These are phyloP conservation scores for Helicolenus hilgendorfi DNA, from an alignment of 2,797 vertebrate genomes.

Conservation along the genomic window DNA sequence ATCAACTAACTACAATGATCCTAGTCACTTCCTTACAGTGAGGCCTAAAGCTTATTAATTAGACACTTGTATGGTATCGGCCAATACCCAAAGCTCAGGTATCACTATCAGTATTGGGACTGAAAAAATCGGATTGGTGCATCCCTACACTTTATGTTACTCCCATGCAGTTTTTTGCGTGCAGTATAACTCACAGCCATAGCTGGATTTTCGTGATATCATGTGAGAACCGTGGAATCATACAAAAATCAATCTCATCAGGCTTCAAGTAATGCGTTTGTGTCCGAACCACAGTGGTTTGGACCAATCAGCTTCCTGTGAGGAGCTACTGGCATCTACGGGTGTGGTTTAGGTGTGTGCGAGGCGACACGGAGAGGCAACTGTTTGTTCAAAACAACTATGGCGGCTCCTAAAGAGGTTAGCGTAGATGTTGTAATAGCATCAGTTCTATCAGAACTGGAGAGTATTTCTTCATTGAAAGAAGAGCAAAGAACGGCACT, in stretches of 20 bases:
- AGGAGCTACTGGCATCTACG: background rate
- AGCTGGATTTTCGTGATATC: rapidly evolving
- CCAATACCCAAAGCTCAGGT: rapidly evolving
- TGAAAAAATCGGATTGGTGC: too few relatives aligned
- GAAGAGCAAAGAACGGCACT: background rate
- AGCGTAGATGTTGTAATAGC: background rate
- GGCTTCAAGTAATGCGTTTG: background rate
- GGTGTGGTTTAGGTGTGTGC: background rate
- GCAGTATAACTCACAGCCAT: too few relatives aligned
- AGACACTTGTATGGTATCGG: rapidly evolving
- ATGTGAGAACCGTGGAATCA: background rate
- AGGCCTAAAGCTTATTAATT: too few relatives aligned
- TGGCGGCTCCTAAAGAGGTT: background rate
- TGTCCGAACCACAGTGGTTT: background rate
- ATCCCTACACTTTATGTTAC: too few relatives aligned
- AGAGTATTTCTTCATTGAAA: background rate
- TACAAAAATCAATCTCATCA: background rate
- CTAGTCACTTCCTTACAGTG: too few relatives aligned
- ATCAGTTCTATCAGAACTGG: background rate
- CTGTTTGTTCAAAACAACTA: background rate
- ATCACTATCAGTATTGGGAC: too few relatives aligned
- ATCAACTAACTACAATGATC: too few relatives aligned
- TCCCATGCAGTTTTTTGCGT: too few relatives aligned
- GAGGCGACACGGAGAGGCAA: background rate
- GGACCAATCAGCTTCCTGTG: background rate